Conservation (phyloP, 2,888 invertebrate genomes). For the Orthosia gracilis region DNA sequence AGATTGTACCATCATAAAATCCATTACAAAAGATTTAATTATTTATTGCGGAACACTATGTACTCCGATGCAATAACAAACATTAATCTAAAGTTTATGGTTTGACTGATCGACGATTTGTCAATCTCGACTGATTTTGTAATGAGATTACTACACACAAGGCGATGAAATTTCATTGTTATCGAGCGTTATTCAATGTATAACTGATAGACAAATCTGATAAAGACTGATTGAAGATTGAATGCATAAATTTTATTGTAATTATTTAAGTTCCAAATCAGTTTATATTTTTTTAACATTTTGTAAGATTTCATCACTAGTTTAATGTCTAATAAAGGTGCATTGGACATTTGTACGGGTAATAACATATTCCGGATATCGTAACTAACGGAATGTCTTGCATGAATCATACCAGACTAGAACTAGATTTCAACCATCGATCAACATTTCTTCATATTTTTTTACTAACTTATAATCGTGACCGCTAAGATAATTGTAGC, state of each 20-base stretch:
- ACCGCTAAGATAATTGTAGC: too few relatives aligned
- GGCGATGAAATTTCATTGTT: slow-evolving; percentile 14
- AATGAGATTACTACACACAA: slow-evolving; percentile 4
- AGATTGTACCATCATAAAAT: background rate
- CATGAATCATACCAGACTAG: background rate
- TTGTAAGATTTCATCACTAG: background rate
- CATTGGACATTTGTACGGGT: background rate
- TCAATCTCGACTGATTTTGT: slow-evolving; percentile 39
- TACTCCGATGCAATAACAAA: background rate
- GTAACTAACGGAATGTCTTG: too few relatives aligned
- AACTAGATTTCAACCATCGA: background rate
- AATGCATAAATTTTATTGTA: slow-evolving; percentile 4
- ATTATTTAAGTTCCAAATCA: slow-evolving; percentile 2
- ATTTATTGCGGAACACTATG: slow-evolving; percentile 15
- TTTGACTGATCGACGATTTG: slow-evolving; percentile 1
- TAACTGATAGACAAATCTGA: slow-evolving; percentile 9
- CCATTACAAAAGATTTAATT: background rate
- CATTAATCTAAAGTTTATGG: background rate
- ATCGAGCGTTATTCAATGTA: slow-evolving; percentile 8
- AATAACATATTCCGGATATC: background rate
- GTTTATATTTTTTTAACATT: background rate
- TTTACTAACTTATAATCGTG: too few relatives aligned
- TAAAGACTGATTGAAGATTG: slow-evolving; percentile 16
- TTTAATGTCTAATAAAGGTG: background rate
- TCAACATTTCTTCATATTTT: too few relatives aligned